Base-by-base conservation (phyloP, 1,140 invertebrate genomes). In the Drosophila sturtevanti region DNA sequence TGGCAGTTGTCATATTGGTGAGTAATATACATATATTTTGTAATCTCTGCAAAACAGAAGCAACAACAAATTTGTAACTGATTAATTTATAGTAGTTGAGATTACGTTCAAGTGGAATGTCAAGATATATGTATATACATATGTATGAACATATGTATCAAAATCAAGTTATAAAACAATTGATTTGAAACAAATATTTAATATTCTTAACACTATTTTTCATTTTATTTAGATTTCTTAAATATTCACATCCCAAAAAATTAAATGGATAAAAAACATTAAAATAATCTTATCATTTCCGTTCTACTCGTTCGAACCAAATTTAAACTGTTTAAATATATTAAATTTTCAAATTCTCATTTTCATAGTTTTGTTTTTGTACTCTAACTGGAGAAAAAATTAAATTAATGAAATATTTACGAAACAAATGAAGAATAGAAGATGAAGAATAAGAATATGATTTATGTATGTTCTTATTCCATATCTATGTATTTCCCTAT, bases 1-100 rank as follows among this genome's bases (percentile, higher is more conserved):
- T 91, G 90, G 86, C 90, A 3, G 55, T 91, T 63, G 81, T 91
- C 51, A 86, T 91, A 76, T 51, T 91, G 71, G 90, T 91, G 69
- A 91, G 86, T 89, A 12, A 3, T 16, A n/a, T n/a, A n/a, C n/a
- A n/a, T n/a, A n/a, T n/a, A 10, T 38, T 48, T 48, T 21, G 16
- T 48, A 48, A 48, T 48, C 41, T 48, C 2, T 48, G 2, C 38
- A 34, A 41, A 44, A 21, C 4, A 41, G 14, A 4, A 16, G 1
- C 14, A 44, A 18, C n/a, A 37, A 41, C 38, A 41, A 18, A 18
- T 16, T 16, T 44, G n/a, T 44, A 44, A 16, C 41, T 44, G 41
- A 44, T 18, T 48, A 48, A 48, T 48, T 48, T 48, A 48, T 48
- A 48, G 41, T 48, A 48, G 41, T 48, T 48, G 41, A 48, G 41